Evolutionary conservation across 2,888 invertebrate species (phyloP).

Genomic region (Acleris cristana): DNA sequence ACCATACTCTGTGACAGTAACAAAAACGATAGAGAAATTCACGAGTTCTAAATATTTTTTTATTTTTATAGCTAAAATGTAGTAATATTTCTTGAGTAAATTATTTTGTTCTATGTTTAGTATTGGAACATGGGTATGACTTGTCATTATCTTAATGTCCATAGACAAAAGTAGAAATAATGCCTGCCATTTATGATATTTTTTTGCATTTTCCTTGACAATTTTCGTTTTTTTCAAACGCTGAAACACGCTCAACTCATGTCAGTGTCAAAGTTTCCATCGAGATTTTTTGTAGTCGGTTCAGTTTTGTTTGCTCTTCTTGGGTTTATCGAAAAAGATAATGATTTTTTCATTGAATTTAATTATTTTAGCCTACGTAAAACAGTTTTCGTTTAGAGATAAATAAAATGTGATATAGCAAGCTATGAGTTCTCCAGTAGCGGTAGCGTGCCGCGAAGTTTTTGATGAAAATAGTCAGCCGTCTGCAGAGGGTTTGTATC

Average conservation of each 20-base stretch:
- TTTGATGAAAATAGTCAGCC: constrained; percentile 94
- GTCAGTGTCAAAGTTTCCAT: constrained; percentile 35
- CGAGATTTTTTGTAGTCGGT: constrained; percentile 20
- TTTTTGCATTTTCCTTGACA: not conserved
- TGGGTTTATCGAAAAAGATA: constrained; percentile 29
- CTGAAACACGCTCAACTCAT: constrained; percentile 8
- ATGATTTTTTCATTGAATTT: constrained; percentile 35
- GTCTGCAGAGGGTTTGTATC: constrained; percentile 89
- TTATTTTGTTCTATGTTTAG: no score
- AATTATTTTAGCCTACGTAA: constrained; percentile 26
- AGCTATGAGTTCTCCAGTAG: constrained; percentile 74
- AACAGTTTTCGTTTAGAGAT: constrained; percentile 47
- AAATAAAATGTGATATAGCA: constrained; percentile 57
- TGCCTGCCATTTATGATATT: not conserved
- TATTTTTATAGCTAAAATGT: not conserved
- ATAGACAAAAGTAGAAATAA: constrained; percentile 20
- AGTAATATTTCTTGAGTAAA: no score
- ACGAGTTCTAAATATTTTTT: not conserved
- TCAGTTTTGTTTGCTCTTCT: constrained; percentile 36
- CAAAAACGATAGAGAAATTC: no score
- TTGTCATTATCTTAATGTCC: constrained; percentile 34
- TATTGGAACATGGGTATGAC: constrained; percentile 15
- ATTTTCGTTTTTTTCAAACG: constrained; percentile 8
- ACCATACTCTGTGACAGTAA: no score
- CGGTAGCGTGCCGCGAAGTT: constrained; percentile 91